These are phyloP conservation scores for Rhopalosiphum padi DNA, from an alignment of 1,140 invertebrate genomes.

Conservation along the genomic window DNA sequence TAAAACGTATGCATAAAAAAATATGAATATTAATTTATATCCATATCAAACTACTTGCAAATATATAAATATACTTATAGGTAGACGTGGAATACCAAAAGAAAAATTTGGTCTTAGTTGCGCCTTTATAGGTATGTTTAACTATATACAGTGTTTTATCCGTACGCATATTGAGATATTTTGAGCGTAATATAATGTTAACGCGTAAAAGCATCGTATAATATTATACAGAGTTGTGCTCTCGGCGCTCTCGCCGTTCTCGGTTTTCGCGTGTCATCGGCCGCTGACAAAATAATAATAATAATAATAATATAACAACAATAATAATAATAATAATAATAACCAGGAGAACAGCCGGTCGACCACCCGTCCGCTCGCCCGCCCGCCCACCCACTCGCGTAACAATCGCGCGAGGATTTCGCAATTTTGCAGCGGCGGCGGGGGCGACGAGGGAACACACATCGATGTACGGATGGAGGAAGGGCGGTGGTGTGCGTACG, in stretches of 20 bases:
- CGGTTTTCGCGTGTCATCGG: conserved; percentile 23
- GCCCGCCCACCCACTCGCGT: not conserved
- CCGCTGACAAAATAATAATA: conserved; percentile 16
- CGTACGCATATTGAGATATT: not conserved
- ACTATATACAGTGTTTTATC: too few species aligned
- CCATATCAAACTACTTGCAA: not conserved
- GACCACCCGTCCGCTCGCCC: not conserved
- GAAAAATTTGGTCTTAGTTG: not conserved
- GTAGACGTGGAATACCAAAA: not conserved
- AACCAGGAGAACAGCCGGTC: not conserved
- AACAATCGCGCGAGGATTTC: conserved; percentile 40
- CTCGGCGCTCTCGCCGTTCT: too few species aligned
- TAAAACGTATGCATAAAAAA: not conserved
- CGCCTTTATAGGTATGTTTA: too few species aligned
- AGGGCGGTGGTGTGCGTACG: not conserved
- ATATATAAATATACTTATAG: not conserved
- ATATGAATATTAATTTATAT: not conserved
- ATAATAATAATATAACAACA: not conserved
- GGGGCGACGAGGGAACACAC: not conserved
- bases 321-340: not conserved
- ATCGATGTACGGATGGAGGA: not conserved
- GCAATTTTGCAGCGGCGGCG: not conserved
- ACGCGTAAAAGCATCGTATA: not conserved
- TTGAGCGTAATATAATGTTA: not conserved
- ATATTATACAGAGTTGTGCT: not conserved